phyloP scores from a whole-genome alignment of 2,888 invertebrate species.

The Pheosia tremula region DNA sequence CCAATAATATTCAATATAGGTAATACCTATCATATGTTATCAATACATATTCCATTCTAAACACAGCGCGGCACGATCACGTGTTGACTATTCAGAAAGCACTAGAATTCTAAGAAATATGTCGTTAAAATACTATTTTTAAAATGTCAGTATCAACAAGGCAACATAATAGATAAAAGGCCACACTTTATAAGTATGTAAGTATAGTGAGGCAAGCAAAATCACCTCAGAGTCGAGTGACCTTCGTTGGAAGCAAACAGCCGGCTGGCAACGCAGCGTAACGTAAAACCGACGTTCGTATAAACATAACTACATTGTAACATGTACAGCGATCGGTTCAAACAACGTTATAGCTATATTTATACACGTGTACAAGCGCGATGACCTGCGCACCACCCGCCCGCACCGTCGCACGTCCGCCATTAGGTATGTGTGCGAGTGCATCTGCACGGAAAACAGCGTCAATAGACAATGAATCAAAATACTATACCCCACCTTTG shows the following conservation, averaged over 20 bases:
- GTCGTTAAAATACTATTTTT: too few relatives aligned
- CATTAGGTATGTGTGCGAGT: conserved; percentile 69
- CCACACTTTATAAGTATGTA: conserved; percentile 8
- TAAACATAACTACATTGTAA: conserved; percentile 42
- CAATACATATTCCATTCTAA: too few relatives aligned
- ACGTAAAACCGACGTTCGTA: conserved; percentile 60
- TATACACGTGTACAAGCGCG: conserved; percentile 63
- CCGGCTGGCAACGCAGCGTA: conserved; percentile 76
- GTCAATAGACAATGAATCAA: conserved; percentile 36
- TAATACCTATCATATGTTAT: too few relatives aligned
- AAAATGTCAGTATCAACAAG: too few relatives aligned
- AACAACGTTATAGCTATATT: conserved; percentile 53
- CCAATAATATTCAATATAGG: too few relatives aligned
- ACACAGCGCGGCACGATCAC: too few relatives aligned
- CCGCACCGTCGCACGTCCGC: conserved; percentile 42
- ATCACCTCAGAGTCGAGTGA: conserved; percentile 61
- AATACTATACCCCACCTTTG: conserved; percentile 44
- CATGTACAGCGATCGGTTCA: conserved; percentile 55
- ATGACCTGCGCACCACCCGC: conserved; percentile 70
- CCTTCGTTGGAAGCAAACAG: conserved; percentile 67
- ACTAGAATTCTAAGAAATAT: too few relatives aligned
- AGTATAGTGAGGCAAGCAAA: conserved; percentile 43
- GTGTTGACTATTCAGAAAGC: too few relatives aligned
- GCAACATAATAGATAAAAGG: conserved; percentile 2
- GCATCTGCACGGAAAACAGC: conserved; percentile 46